Conservation (phyloP, 1,140 invertebrate species). For the Drosophila punjabiensis region DNA sequence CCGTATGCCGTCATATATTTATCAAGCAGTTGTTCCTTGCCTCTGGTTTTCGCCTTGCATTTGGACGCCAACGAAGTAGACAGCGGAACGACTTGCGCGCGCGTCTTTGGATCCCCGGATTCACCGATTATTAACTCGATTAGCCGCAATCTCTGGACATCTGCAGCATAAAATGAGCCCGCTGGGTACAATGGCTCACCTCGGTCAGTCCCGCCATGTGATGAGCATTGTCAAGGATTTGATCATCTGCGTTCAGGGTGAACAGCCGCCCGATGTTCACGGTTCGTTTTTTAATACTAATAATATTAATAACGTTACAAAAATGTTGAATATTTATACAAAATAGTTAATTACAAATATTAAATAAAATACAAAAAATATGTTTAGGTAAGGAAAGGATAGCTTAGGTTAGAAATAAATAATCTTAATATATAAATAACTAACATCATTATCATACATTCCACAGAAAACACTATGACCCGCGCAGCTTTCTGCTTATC, state of each 20-base stretch:
- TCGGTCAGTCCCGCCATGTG: background rate
- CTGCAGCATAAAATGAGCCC: background rate
- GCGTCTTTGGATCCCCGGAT: conserved; percentile 7
- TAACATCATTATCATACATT: background rate
- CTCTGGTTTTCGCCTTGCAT: background rate
- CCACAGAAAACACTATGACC: background rate
- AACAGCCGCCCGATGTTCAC: conserved; percentile 6
- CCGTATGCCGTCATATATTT: background rate
- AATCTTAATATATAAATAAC: no score
- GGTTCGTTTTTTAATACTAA: no score
- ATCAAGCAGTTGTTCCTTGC: conserved; percentile 20
- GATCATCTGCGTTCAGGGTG: conserved; percentile 18
- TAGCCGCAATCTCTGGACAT: background rate
- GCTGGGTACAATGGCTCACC: no score
- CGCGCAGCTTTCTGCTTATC: background rate
- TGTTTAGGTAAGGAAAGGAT: no score
- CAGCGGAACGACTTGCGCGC: conserved; percentile 2
- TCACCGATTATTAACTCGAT: background rate
- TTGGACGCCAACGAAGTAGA: conserved; percentile 16
- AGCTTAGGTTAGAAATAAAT: no score
- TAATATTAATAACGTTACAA: no score
- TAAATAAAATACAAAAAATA: no score
- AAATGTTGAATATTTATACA: no score
- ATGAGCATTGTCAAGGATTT: background rate
- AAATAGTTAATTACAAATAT: no score